These are phyloP conservation scores for Grus americana DNA, from an alignment of 2,113 vertebrate species.

Conservation along the genomic window DNA sequence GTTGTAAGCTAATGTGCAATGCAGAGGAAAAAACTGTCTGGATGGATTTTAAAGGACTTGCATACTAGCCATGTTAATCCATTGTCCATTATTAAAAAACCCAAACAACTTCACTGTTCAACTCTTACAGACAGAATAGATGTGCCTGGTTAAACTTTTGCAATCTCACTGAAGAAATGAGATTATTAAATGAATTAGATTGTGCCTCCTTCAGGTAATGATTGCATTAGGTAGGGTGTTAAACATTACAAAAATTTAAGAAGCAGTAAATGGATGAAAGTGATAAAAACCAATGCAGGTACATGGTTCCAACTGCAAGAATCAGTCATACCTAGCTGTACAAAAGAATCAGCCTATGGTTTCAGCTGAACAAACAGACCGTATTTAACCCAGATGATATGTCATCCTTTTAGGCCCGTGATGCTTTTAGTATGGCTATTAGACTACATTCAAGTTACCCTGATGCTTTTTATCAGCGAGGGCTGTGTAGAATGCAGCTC, in stretches of 20 bases:
- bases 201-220: neutral
- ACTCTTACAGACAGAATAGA: neutral
- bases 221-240: neutral
- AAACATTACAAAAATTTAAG: neutral
- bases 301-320: neutral
- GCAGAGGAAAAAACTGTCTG: neutral
- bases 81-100: neutral
- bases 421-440: conserved; percentile 74
- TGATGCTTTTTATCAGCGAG: conserved; percentile 79
- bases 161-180: neutral
- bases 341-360: neutral
- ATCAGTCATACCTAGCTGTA: neutral
- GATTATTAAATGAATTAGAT: neutral
- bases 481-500: conserved; percentile 77
- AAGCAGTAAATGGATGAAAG: neutral
- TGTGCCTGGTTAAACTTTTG: neutral
- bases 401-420: conserved; percentile 68
- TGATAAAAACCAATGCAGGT: neutral
- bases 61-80: neutral
- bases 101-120: neutral
- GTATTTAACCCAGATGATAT: neutral
- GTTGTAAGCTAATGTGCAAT: neutral
- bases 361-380: neutral
- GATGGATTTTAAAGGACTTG: neutral
- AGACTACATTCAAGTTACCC: conserved; percentile 68